Evolutionary conservation across 2,888 invertebrate species (phyloP).

Genomic region (Erannis defoliaria): DNA sequence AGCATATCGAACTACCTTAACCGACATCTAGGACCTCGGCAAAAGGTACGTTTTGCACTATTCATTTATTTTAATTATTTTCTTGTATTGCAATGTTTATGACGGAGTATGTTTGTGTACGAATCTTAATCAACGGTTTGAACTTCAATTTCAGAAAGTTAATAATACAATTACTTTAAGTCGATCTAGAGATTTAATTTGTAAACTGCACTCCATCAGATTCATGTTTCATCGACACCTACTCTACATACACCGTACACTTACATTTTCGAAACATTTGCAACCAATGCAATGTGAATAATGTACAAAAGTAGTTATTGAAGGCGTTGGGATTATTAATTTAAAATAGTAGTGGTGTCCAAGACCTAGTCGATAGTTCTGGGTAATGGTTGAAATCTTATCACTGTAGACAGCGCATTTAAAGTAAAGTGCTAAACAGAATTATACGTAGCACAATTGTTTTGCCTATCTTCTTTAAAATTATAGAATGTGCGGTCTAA

Average conservation of each 20-base stretch:
- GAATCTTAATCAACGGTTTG: constrained; percentile 3
- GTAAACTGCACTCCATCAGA: constrained; percentile 8
- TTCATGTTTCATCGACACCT: constrained; percentile 13
- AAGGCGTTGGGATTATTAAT: constrained; percentile 26
- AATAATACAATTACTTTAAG: background rate
- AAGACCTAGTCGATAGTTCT: constrained; percentile 33
- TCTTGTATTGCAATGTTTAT: constrained; percentile 18
- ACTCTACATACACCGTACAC: constrained; percentile 35
- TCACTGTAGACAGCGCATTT: constrained; percentile 16
- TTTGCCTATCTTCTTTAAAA: background rate
- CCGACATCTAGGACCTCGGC: constrained; percentile 89
- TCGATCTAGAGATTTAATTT: background rate
- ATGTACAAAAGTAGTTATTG: constrained; percentile 52
- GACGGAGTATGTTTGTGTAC: constrained; percentile 25
- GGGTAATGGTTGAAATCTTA: constrained; percentile 37
- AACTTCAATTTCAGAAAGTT: background rate
- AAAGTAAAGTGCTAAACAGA: background rate
- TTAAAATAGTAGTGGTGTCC: constrained; percentile 40
- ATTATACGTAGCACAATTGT: background rate
- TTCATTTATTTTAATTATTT: background rate
- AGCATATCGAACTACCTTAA: constrained; percentile 94
- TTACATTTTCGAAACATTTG: constrained; percentile 21
- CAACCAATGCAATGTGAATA: constrained; percentile 52
- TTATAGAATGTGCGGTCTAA: constrained; percentile 11
- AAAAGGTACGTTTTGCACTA: constrained; percentile 76